Percentiles rank a stretch among this genome's conserved stretches.
Evolutionary conservation across 2,888 invertebrate species (phyloP).

Genomic region (Neria commutata): DNA sequence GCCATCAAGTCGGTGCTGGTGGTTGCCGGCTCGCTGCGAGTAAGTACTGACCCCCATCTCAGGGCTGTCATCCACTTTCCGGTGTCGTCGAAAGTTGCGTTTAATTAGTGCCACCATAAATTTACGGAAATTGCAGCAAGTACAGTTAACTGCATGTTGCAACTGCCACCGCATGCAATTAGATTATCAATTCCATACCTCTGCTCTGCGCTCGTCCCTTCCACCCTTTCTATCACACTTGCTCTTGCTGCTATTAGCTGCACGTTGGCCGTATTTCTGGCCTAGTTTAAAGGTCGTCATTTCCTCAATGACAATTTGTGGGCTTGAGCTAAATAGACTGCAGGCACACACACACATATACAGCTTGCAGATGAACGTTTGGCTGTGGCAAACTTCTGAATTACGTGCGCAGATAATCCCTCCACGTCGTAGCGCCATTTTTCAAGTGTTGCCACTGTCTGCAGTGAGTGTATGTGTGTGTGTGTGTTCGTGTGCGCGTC

Average conservation of each 20-base stretch:
- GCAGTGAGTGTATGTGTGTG: no score
- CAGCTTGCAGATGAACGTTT: neutral
- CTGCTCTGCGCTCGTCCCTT: no score
- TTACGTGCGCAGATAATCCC: slow-evolving; percentile 17
- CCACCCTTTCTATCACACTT: neutral
- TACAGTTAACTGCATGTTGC: neutral
- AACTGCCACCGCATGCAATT: neutral
- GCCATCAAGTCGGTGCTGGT: slow-evolving; percentile 96
- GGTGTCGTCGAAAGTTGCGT: neutral
- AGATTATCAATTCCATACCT: neutral
- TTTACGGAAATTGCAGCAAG: neutral
- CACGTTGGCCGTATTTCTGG: neutral
- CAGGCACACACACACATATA: neutral
- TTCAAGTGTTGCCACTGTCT: neutral
- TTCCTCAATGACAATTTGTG: neutral
- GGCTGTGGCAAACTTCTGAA: slow-evolving; percentile 13
- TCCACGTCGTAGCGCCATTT: neutral
- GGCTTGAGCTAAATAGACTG: neutral
- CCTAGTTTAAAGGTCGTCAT: neutral
- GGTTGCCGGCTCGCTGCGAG: slow-evolving; percentile 90
- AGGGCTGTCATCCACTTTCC: neutral
- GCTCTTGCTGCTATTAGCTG: neutral
- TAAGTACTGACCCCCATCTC: slow-evolving; percentile 58
- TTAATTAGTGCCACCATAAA: neutral
- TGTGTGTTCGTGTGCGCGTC: slow-evolving; percentile 37